A percentile compares a stretch with the other conserved stretches of the same genome.
phyloP scores from a whole-genome alignment of 2,113 vertebrate species.

The Ptychochromis oligacanthus region DNA sequence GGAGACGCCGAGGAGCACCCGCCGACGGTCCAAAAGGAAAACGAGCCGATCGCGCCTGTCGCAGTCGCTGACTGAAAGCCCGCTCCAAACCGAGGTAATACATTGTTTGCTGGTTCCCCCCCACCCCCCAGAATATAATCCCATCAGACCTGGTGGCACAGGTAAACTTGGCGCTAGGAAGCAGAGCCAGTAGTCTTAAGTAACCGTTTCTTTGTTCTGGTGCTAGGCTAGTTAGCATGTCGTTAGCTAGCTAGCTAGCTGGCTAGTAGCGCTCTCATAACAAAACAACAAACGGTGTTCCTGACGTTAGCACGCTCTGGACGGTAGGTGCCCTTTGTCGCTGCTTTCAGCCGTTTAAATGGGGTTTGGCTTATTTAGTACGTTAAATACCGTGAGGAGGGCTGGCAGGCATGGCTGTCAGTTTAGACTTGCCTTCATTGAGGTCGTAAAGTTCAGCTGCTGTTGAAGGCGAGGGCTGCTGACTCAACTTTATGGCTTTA shows the following conservation, averaged over 20 bases:
- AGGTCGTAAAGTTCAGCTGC: not conserved
- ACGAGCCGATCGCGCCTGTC: constrained; percentile 14
- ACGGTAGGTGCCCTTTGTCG: not conserved
- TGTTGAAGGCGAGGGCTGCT: not conserved
- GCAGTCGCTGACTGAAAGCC: constrained; percentile 2
- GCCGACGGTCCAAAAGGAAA: constrained; percentile 18
- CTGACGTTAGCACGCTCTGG: constrained; percentile 10
- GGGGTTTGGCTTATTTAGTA: not conserved
- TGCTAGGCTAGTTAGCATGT: not conserved
- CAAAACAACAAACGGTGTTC: not conserved
- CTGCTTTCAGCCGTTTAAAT: not conserved
- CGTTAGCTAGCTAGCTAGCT: not conserved
- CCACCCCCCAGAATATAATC: accelerated
- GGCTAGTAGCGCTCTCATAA: not conserved
- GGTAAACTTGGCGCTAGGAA: not conserved
- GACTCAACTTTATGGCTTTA: not conserved
- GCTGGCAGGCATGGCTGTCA: not conserved
- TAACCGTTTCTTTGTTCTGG: not conserved
- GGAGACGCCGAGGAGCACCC: constrained; percentile 39
- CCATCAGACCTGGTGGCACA: accelerated
- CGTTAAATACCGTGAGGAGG: not conserved
- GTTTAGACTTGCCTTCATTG: not conserved
- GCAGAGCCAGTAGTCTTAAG: no score
- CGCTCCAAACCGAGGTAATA: constrained; percentile 39
- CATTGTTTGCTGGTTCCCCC: no score